A percentile compares a stretch with the other conserved stretches of the same genome.
Evolutionary conservation across 2,888 invertebrate species (phyloP).

Genomic region (Alsophila aescularia): DNA sequence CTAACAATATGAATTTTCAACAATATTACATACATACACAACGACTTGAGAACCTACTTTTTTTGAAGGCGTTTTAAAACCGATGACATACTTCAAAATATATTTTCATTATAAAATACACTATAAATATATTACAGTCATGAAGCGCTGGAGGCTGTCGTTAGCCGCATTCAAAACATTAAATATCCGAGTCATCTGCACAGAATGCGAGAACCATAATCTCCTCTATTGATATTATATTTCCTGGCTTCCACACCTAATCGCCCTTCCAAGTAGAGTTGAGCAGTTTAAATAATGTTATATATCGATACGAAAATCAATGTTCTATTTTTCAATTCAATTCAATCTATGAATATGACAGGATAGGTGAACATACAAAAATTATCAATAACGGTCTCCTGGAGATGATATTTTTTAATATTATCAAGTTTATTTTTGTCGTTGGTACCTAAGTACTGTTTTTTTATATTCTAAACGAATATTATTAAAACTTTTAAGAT

Average conservation of each 20-base stretch:
- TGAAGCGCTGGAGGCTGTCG: conserved; percentile 11
- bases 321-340: neutral
- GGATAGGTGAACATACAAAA: too few species aligned
- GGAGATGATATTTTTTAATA: too few species aligned
- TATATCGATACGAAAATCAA: neutral
- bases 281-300: neutral
- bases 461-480: too few species aligned
- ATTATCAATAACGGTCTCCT: too few species aligned
- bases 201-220: conserved; percentile 41
- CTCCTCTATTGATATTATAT: conserved; percentile 40
- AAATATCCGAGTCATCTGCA: conserved; percentile 31
- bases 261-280: conserved; percentile 30
- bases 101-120: neutral
- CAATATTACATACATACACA: too few species aligned
- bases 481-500: too few species aligned
- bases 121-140: neutral
- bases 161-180: conserved; percentile 29
- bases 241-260: conserved; percentile 40
- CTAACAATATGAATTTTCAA: too few species aligned
- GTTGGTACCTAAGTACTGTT: too few species aligned
- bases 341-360: too few species aligned
- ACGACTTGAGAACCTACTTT: too few species aligned
- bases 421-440: too few species aligned
- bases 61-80: too few species aligned
- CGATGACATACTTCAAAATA: neutral